Conservation (phyloP, 2,888 invertebrate genomes). For the Salticus scenicus region DNA sequence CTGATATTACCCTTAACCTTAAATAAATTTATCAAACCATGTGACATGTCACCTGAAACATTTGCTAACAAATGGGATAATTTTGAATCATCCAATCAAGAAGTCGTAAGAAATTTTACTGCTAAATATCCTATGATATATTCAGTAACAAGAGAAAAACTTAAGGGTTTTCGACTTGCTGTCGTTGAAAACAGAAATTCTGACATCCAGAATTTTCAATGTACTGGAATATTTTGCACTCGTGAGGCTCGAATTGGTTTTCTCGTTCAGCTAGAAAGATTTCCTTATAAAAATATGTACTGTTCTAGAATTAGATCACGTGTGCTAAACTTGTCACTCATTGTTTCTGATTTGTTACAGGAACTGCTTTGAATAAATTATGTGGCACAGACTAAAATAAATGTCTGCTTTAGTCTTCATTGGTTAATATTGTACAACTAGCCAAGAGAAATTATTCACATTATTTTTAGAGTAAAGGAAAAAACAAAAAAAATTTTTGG, state of each 20-base stretch:
- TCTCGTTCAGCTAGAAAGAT: not conserved
- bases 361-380: not conserved
- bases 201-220: not conserved
- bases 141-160: not conserved
- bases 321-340: not conserved
- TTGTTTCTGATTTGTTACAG: not conserved
- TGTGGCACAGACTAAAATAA: too few species aligned
- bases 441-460: too few species aligned
- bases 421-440: too few species aligned
- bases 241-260: not conserved
- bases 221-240: not conserved
- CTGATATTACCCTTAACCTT: conserved; percentile 34
- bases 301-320: not conserved
- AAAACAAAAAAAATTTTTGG: too few species aligned
- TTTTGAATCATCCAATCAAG: not conserved
- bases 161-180: conserved; percentile 20
- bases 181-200: not conserved
- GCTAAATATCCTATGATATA: conserved; percentile 27
- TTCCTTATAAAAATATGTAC: not conserved
- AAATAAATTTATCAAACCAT: conserved; percentile 48
- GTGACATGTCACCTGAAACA: not conserved
- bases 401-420: too few species aligned
- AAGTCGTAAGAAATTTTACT: not conserved
- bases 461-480: too few species aligned
- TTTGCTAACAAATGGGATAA: conserved; percentile 25